Base-by-base conservation (phyloP, 1,140 invertebrate genomes). In the Apis dorsata region DNA sequence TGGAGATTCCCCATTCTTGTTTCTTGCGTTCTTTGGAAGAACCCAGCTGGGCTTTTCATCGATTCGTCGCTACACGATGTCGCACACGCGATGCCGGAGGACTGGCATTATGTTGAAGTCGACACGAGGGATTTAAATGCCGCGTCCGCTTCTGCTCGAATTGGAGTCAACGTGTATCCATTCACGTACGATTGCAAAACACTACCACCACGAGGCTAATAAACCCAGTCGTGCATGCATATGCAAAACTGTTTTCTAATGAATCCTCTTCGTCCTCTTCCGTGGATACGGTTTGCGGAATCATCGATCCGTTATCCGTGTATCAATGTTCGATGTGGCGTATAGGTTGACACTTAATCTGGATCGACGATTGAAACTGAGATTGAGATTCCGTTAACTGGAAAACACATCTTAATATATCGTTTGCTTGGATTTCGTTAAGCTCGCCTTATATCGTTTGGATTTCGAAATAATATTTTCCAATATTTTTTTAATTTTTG, bases 231-330 rank as follows among this genome's bases (percentile, higher is more conserved):
- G 49, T 21, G 63, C 15, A 57, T 70, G 66, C 65, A 34, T 59
- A 57, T 79, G 77, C 60, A 69, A 19, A 79, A 44, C 34, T 44
- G 68, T 62, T 79, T 62, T 72, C 68, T n/a, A 69, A 79, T 24
- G 62, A 78, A 53, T 63, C 60, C 55, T 59, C 53, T 55, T 73
- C 70, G 24, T 73, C 57, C 60, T n/a, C 60, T 34, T 74, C 13
- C 51, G 10, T 12, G 0, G 24, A 21, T 5, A 44, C 49, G 17
- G 24, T 17, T 71, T 10, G n/a, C 34, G 12, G 55, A 34, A 24
- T 65, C n/a, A 55, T 51, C 24, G 63, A 74, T 59, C 55, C 53
- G 51, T 28, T 69, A 69, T 59, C 44, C 1, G 44, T 17, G 28
- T 24, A 21, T 13, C 2, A 9, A 5, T n/a, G 34, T 60, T 60